Evolutionary conservation across 1,140 invertebrate species (phyloP), one percentile per base, ranked within the genome.

Genomic region (Pseudoatta argentina): DNA sequence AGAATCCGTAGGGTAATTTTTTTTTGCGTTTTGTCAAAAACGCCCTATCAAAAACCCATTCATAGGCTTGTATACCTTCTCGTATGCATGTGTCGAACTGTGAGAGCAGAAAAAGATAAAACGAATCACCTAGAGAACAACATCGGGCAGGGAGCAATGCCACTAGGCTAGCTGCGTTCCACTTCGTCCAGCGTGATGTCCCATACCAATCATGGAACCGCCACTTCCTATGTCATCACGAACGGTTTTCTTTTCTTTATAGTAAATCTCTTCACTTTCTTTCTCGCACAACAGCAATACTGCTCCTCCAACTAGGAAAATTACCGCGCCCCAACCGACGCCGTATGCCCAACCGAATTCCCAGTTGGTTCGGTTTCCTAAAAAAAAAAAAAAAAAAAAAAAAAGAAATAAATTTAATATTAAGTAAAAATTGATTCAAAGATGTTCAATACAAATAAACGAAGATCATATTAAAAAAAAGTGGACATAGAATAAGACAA

Each of bases 271-370:
- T 95, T 99, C 99, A 87, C 98, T 98, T 95, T 99, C 99, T 94
- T 99, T 99, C 96, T 99, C 99, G 94, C 99, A 99, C 55, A 99
- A 96, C 89, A 99, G 96, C 78, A 99, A 96, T 21, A 99, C 97
- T 0, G 98, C 98, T 44, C 98, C 98, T 34, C 98, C 98, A 95
- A 99, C 98, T 34, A 99, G 96, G 95, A 99, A 99, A 90, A 99
- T 99, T 87, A 98, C 98, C 18, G 98, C 98, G 71, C 98, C 98
- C 99, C 99, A 99, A 3, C 98, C 98, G 3, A 99, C 98, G 30
- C 99, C 99, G 93, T 99, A 99, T 3, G 98, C 98, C 98, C 98
- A 99, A 39, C 98, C 98, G 93, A 99, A 99, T 93, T 99, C 98
- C 98, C 98, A 99, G 87, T 98, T 97, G 59, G 97, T 96, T 91